phyloP scores from a whole-genome alignment of 2,797 vertebrate genomes.

The Rhincodon typus region DNA sequence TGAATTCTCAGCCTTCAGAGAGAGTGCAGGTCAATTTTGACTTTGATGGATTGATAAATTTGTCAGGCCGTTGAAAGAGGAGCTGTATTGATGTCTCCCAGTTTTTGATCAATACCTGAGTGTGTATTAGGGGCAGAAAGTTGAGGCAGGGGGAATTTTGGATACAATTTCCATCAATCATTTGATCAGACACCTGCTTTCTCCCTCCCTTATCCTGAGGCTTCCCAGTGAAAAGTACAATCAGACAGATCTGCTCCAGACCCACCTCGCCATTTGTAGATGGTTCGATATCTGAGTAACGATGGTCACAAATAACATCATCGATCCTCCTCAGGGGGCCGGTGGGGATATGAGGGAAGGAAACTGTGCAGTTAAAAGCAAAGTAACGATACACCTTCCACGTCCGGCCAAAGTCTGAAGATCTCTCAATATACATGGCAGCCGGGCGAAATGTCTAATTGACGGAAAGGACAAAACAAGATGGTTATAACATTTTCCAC shows the following conservation, averaged over 20 bases:
- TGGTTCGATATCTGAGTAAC: constrained; percentile 78
- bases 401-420: constrained; percentile 63
- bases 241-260: not conserved
- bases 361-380: constrained; percentile 72
- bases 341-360: constrained; percentile 59
- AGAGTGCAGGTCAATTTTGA: not conserved
- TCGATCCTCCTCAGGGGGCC: constrained; percentile 59
- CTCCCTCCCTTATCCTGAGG: rapidly evolving
- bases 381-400: constrained; percentile 79
- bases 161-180: not conserved
- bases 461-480: rapidly evolving
- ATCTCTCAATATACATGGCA: constrained; percentile 77
- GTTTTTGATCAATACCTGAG: not conserved
- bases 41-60: not conserved
- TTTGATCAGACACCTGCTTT: not conserved
- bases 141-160: not conserved
- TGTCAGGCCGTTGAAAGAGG: not conserved
- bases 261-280: constrained; percentile 74
- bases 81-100: not conserved
- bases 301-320: constrained; percentile 75
- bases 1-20: not conserved
- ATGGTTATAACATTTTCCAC: not conserved
- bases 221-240: not conserved
- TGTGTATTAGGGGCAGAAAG: no score
- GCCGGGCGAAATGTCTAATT: constrained; percentile 73